Evolutionary conservation across 2,888 invertebrate genomes (phyloP), one percentile per base, ranked within the genome.

Genomic region (Phaedon cochleariae): DNA sequence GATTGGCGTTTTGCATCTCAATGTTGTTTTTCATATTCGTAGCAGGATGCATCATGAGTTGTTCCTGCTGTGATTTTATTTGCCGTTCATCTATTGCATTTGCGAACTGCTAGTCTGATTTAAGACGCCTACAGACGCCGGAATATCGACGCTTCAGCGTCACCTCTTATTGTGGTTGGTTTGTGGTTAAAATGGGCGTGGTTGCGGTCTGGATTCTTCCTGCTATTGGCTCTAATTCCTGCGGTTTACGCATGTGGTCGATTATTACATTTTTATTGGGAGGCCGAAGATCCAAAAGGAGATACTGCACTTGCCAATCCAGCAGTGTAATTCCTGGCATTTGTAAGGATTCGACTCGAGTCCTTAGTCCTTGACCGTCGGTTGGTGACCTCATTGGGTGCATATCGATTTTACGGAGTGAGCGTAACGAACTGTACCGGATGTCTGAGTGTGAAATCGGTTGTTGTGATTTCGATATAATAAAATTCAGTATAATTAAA

Each of bases 191-290:
- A 73, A 73, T 65, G 65, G 76, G 76, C 75, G 77, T 81, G 81
- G 81, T 88, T 89, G 89, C 85, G 89, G 89, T 89, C 87, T 85
- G 71, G 80, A 67, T 84, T 84, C 84, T 80, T 82, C 83, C 78
- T 84, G 70, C 72, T 79, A 89, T 89, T 89, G 88, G 89, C 81
- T 84, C 85, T 78, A 63, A 77, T 77, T 76, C 83, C 80, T 88
- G 88, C 84, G 88, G 88, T 88, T 88, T 79, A 83, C 84, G 84
- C 83, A 83, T 84, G 84, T 83, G 83, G 82, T 80, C 78, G 81
- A 80, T 82, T 82, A 83, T 82, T 78, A 80, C 79, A 81, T 82
- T 83, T 83, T 83, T 83, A 83, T 83, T 83, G 83, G 83, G 72
- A 77, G 77, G 57, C 52, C 46, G 46, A 49, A 58, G 53, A 48